Evolutionary conservation across 2,113 vertebrate species (phyloP).

Genomic region (Thamnaconus septentrionalis): DNA sequence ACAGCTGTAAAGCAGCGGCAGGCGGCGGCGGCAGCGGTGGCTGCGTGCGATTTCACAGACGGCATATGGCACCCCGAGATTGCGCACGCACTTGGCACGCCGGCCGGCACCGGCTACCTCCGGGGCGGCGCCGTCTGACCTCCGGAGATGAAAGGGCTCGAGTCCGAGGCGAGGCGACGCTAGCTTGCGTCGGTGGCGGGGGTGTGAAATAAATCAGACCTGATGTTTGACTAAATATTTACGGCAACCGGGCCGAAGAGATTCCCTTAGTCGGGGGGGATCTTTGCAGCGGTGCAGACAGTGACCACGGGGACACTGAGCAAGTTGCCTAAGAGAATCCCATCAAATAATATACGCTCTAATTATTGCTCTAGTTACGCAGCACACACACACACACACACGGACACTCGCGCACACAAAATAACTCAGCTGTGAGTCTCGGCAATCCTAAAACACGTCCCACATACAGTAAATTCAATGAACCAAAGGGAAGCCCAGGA

Average conservation of each 20-base stretch:
- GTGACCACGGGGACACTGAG: slow-evolving; percentile 47
- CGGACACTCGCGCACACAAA: no score
- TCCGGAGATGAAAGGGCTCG: slow-evolving; percentile 58
- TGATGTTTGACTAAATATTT: slow-evolving; percentile 37
- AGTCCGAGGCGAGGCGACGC: slow-evolving; percentile 47
- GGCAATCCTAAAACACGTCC: slow-evolving; percentile 20
- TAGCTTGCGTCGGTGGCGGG: slow-evolving; percentile 6
- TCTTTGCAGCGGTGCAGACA: slow-evolving; percentile 24
- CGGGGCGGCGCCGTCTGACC: slow-evolving; percentile 58
- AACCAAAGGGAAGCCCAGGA: slow-evolving; percentile 29
- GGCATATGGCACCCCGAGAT: slow-evolving; percentile 63
- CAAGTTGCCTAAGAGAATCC: slow-evolving; percentile 62
- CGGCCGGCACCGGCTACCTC: slow-evolving; percentile 58
- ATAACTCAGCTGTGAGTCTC: slow-evolving; percentile 27
- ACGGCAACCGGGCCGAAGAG: slow-evolving; percentile 14
- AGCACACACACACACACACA: slow-evolving; percentile 24
- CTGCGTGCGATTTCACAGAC: slow-evolving; percentile 46
- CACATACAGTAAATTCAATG: slow-evolving; percentile 30
- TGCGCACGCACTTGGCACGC: slow-evolving; percentile 61
- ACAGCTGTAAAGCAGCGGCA: slow-evolving; percentile 12
- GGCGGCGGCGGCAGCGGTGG: slow-evolving; percentile 34
- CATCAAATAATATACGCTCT: slow-evolving; percentile 68
- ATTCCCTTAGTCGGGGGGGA: slow-evolving; percentile 18
- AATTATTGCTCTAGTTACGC: slow-evolving; percentile 61
- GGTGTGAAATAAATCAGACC: slow-evolving; percentile 25